These are phyloP conservation scores for Crocallis elinguaria DNA, from an alignment of 2,888 invertebrate genomes.

Conservation along the genomic window DNA sequence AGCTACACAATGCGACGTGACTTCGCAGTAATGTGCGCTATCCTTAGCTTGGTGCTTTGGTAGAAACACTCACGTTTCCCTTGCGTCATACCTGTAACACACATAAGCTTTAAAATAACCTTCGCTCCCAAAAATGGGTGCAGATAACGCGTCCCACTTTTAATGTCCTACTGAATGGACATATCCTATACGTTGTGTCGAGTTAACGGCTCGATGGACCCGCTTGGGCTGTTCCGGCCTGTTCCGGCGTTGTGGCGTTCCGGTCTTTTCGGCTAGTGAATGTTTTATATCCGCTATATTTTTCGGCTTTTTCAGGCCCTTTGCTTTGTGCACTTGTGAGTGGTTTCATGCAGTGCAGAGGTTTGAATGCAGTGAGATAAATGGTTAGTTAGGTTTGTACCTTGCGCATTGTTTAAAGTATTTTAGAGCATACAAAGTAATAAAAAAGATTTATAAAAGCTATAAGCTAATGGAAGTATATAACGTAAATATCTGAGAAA, in stretches of 20 bases:
- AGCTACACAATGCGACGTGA: too few species aligned
- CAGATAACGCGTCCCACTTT: conserved; percentile 48
- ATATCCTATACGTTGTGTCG: conserved; percentile 44
- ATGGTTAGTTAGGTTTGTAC: too few species aligned
- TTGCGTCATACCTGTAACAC: conserved; percentile 1
- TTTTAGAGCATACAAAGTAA: too few species aligned
- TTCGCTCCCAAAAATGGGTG: conserved; percentile 34
- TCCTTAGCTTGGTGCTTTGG: not conserved
- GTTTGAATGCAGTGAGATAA: not conserved
- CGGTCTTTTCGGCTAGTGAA: conserved; percentile 42
- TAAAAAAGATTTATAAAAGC: too few species aligned
- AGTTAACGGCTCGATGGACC: conserved; percentile 42
- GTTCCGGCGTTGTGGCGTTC: conserved; percentile 37
- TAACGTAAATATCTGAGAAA: too few species aligned
- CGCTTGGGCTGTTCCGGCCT: conserved; percentile 29
- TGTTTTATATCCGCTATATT: conserved; percentile 40
- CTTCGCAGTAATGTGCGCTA: not conserved
- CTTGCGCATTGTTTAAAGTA: too few species aligned
- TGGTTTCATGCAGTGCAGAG: not conserved
- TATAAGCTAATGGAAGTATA: too few species aligned
- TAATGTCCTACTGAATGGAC: conserved; percentile 50
- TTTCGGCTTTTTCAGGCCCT: conserved; percentile 31
- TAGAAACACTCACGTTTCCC: not conserved
- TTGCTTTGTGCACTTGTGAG: conserved; percentile 21
- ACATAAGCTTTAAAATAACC: conserved; percentile 13